These are phyloP conservation scores for Diorhabda elongata DNA, from an alignment of 1,140 invertebrate species.

Conservation along the genomic window DNA sequence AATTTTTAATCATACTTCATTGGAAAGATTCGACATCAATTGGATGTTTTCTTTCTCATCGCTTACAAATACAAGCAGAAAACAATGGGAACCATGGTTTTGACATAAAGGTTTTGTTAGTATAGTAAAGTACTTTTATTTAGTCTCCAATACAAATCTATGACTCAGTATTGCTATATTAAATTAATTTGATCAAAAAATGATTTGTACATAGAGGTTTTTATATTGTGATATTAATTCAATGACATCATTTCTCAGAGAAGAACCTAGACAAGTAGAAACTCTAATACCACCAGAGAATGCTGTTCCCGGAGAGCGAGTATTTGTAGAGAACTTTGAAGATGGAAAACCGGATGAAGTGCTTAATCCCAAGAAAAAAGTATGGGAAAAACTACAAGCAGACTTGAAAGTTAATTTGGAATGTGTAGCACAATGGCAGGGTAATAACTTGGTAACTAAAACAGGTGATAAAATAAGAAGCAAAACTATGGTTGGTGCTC, in stretches of 20 bases:
- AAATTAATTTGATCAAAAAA: too few relatives aligned
- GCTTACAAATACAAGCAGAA: too few relatives aligned
- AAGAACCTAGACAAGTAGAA: constrained; percentile 76
- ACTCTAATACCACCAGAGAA: constrained; percentile 71
- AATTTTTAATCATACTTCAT: too few relatives aligned
- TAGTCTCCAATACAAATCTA: too few relatives aligned
- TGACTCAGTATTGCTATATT: too few relatives aligned
- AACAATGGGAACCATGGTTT: too few relatives aligned
- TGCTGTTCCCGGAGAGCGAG: constrained; percentile 72
- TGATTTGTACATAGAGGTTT: too few relatives aligned
- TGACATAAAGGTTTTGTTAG: too few relatives aligned
- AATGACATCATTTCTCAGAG: constrained; percentile 38
- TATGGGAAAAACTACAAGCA: constrained; percentile 88
- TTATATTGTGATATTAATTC: constrained; percentile 7
- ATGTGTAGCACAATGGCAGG: constrained; percentile 78
- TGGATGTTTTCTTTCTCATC: too few relatives aligned
- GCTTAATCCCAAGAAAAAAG: constrained; percentile 96
- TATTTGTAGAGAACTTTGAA: constrained; percentile 74
- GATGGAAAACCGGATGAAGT: constrained; percentile 74
- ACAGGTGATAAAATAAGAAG: constrained; percentile 58
- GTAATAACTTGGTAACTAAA: constrained; percentile 67
- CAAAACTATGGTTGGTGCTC: constrained; percentile 29
- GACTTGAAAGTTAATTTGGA: constrained; percentile 76
- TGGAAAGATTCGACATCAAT: too few relatives aligned
- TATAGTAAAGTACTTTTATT: too few relatives aligned